These are phyloP conservation scores for Cryptomyrus ogoouensis DNA, from an alignment of 2,113 vertebrate genomes.

Conservation along the genomic window DNA sequence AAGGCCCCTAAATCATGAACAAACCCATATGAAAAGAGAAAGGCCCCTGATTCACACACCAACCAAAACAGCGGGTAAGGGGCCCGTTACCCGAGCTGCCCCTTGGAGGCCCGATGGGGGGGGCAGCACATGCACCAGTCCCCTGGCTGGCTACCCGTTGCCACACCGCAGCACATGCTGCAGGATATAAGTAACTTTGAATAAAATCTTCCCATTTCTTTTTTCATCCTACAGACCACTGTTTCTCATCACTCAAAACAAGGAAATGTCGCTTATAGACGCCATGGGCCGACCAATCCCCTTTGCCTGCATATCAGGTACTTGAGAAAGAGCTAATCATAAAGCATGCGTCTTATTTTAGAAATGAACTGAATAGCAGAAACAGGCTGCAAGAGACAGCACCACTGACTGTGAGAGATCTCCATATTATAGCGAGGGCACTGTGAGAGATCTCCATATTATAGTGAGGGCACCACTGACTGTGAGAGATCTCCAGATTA, in stretches of 20 bases:
- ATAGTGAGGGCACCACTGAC: background rate
- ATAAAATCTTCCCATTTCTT: constrained; percentile 57
- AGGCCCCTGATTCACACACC: background rate
- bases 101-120: background rate
- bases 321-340: background rate
- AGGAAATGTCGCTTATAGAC: constrained; percentile 45
- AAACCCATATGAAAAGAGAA: background rate
- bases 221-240: constrained; percentile 54
- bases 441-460: no score
- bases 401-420: background rate
- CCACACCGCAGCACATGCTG: constrained; percentile 66
- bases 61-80: background rate
- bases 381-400: background rate
- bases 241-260: constrained; percentile 57
- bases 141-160: constrained; percentile 51
- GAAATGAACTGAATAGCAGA: background rate
- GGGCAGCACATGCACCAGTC: constrained; percentile 46
- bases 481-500: background rate
- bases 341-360: background rate
- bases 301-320: background rate
- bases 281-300: background rate
- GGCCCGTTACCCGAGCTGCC: background rate
- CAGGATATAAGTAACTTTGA: constrained; percentile 66
- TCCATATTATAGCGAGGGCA: background rate
- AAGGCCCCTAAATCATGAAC: background rate